Base-by-base conservation (phyloP, 2,888 invertebrate species). In the Artemia sp. region DNA sequence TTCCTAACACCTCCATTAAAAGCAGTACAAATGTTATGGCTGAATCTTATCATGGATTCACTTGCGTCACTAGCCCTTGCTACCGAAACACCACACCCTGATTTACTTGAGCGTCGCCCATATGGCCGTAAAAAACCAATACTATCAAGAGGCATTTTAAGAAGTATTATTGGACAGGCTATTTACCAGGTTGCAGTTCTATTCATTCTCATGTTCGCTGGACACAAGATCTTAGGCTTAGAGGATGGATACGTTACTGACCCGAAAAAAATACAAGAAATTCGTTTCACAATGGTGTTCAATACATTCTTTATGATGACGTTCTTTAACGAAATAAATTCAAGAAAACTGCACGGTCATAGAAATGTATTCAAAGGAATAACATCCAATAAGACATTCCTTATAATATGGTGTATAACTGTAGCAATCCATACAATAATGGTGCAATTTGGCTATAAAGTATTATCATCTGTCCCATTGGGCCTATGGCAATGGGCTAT, bases 221-320 rank as follows among this genome's bases (percentile, higher is more conserved):
- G 83, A 80, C 80, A 82, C 70, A 74, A 74, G 52, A 69, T 83
- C 64, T 79, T 85, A 74, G 81, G 81, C 74, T 82, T 84, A 73
- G 82, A 82, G 74, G 79, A 79, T 73, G 85, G 84, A 51, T 76
- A 76, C 72, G 76, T 75, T 72, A 77, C 50, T 6, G 72, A 71
- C 12, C 67, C 69, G 19, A 12, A 73, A 72, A 12, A 72, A 71
- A n/a, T 72, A 53, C 82, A 83, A 50, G 76, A 81, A 4, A 79
- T 81, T 73, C 85, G 86, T 77, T 84, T 85, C 76, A 85, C 85
- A 70, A 81, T 85, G 74, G 83, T 85, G 74, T 85, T 85, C 80
- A 85, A 86, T 77, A 79, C 83, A 12, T 86, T 85, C 77, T 85
- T 86, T 70, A 81, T 85, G 81, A 85, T 38, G 38, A 38, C 38